Conservation (phyloP, 2,888 invertebrate genomes). For the Carabus problematicus region DNA sequence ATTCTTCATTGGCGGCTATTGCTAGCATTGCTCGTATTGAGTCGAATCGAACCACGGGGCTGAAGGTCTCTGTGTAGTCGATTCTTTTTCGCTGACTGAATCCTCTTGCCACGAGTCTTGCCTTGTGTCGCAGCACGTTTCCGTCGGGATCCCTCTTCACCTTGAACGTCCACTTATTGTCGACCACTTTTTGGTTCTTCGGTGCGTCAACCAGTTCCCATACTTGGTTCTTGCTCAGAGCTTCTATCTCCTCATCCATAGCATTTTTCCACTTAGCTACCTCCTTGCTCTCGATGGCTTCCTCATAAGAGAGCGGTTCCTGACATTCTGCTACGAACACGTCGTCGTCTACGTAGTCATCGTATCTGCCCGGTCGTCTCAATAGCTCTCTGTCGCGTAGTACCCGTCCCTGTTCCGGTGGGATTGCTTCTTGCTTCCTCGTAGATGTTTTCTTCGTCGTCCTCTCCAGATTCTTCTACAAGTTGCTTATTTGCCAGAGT, state of each 20-base stretch:
- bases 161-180: slow-evolving; percentile 42
- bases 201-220: slow-evolving; percentile 44
- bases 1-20: slow-evolving; percentile 45
- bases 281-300: slow-evolving; percentile 43
- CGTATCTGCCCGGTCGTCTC: too few relatives aligned
- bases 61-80: slow-evolving; percentile 50
- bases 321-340: not conserved
- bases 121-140: slow-evolving; percentile 46
- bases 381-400: not conserved
- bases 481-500: slow-evolving; percentile 48
- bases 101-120: slow-evolving; percentile 49
- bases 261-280: slow-evolving; percentile 44
- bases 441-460: too few relatives aligned
- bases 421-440: not conserved
- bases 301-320: slow-evolving; percentile 43
- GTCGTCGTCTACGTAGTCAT: not conserved
- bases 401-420: not conserved
- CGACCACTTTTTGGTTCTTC: slow-evolving; percentile 37
- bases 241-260: slow-evolving; percentile 44
- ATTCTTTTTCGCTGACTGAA: slow-evolving; percentile 47
- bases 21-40: slow-evolving; percentile 48
- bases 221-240: slow-evolving; percentile 45
- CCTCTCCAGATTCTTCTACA: too few relatives aligned
- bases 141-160: too few relatives aligned
- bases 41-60: slow-evolving; percentile 49